Conservation (phyloP, 64 coral and sea anemone genomes). For the Stichodactyla helianthus region DNA sequence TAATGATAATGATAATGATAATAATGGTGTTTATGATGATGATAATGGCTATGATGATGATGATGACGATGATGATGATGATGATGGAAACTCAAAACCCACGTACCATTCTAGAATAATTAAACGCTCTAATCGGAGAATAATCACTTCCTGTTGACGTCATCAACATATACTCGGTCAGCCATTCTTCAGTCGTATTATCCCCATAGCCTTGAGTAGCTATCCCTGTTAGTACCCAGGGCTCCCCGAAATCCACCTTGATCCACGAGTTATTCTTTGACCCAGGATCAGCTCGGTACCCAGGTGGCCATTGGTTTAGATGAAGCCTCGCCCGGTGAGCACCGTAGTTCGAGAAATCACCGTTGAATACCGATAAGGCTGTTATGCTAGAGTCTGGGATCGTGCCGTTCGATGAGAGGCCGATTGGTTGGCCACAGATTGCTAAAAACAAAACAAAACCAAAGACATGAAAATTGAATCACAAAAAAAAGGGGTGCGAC, state of each 20-base stretch:
- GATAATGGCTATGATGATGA: no score
- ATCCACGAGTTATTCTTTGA: constrained; percentile 14
- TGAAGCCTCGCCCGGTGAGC: constrained; percentile 12
- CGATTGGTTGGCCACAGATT: constrained; percentile 33
- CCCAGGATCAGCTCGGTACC: constrained; percentile 16
- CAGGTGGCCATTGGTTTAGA: neutral
- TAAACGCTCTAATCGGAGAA: constrained; percentile 11
- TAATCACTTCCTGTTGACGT: neutral
- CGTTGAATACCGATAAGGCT: constrained; percentile 9
- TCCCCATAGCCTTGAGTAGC: constrained; percentile 54
- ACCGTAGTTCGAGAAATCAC: constrained; percentile 1
- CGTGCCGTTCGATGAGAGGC: neutral
- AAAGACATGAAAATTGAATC: neutral
- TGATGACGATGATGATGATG: no score
- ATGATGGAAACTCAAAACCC: neutral
- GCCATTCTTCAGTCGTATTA: constrained; percentile 29
- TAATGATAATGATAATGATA: no score
- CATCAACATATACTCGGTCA: constrained; percentile 43
- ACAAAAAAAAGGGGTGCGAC: no score
- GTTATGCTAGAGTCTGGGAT: constrained; percentile 25
- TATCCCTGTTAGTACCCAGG: constrained; percentile 42
- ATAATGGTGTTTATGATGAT: no score
- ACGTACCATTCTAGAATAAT: neutral
- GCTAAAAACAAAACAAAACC: neutral
- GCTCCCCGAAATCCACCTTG: constrained; percentile 27